Evolutionary conservation across 2,113 vertebrate genomes (phyloP).

Genomic region (Cromileptes altivelis): DNA sequence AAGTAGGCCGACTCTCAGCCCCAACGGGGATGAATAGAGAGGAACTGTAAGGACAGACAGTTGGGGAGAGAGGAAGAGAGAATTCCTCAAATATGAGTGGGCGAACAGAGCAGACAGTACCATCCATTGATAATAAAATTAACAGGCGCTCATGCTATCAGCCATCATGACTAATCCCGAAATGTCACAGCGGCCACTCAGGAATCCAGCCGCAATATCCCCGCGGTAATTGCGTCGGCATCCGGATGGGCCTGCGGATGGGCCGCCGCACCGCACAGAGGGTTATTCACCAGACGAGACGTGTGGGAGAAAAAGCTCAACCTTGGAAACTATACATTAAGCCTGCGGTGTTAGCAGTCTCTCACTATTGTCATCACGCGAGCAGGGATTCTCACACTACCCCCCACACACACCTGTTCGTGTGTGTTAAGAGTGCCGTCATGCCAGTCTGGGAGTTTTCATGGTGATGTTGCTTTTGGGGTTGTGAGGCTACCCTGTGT

Average conservation of each 20-base stretch:
- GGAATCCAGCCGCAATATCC: conserved; percentile 66
- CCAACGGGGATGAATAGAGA: neutral
- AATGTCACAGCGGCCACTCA: conserved; percentile 67
- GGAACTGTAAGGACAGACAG: conserved; percentile 12
- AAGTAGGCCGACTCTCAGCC: neutral
- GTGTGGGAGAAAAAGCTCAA: conserved; percentile 69
- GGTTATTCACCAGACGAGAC: conserved; percentile 60
- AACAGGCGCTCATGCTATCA: conserved; percentile 55
- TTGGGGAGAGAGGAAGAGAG: conserved; percentile 1
- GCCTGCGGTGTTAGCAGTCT: conserved; percentile 69
- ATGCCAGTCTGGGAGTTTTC: conserved; percentile 30
- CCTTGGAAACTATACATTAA: conserved; percentile 70
- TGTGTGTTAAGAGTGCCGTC: conserved; percentile 30
- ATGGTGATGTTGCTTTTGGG: conserved; percentile 19
- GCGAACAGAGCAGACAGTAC: conserved; percentile 34
- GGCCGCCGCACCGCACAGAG: conserved; percentile 27
- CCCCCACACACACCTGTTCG: conserved; percentile 70
- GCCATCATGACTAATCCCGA: conserved; percentile 70
- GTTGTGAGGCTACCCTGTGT: conserved; percentile 44
- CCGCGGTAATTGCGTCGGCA: conserved; percentile 69
- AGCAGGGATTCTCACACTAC: conserved; percentile 68
- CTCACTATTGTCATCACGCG: conserved; percentile 62
- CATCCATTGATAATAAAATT: conserved; percentile 68
- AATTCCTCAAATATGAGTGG: conserved; percentile 53
- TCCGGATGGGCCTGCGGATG: conserved; percentile 59